A percentile compares a stretch with the other conserved stretches of the same genome.
Conservation (phyloP, 2,113 vertebrate species). For the Acinonyx jubatus region DNA sequence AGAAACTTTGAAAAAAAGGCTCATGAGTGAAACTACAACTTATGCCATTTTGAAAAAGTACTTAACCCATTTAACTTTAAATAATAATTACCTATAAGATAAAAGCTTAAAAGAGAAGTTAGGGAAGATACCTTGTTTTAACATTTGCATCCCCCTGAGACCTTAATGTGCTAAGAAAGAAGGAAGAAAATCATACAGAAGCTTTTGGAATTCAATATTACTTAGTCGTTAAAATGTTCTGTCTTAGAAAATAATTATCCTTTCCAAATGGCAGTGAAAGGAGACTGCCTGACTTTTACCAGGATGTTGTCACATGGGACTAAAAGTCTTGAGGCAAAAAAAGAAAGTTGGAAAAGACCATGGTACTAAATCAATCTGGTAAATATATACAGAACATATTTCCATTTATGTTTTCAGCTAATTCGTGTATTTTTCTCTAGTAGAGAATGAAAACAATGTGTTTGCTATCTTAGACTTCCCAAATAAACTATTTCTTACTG, state of each 20-base stretch:
- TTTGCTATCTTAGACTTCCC: neutral
- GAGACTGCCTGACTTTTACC: neutral
- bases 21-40: neutral
- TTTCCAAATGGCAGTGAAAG: neutral
- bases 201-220: neutral
- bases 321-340: neutral
- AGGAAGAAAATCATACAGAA: neutral
- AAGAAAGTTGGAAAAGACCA: neutral
- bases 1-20: slow-evolving; percentile 18
- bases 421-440: neutral
- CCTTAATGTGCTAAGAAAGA: slow-evolving; percentile 3
- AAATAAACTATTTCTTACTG: neutral
- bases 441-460: neutral
- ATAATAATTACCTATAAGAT: slow-evolving; percentile 52
- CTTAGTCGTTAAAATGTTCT: neutral
- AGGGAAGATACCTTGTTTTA: neutral
- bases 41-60: slow-evolving; percentile 47
- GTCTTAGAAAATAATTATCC: neutral
- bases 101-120: slow-evolving; percentile 42
- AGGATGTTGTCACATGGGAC: neutral
- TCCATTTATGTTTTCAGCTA: neutral
- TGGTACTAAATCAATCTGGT: neutral
- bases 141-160: slow-evolving; percentile 51
- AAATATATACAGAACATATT: neutral
- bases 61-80: slow-evolving; percentile 54